Conservation (phyloP, 2,888 invertebrate genomes). For the Anorthoa munda region DNA sequence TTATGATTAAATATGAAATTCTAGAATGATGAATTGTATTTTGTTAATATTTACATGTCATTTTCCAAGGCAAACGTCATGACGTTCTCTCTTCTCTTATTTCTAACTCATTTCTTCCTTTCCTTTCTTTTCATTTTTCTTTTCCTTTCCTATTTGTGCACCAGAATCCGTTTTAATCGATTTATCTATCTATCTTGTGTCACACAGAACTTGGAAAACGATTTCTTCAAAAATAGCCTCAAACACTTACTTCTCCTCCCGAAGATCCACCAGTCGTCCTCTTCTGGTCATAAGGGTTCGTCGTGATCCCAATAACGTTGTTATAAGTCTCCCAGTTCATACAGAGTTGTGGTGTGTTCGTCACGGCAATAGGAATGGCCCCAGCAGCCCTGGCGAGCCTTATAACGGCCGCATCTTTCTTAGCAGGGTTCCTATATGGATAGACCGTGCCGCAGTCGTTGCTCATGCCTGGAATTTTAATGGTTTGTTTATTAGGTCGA, state of each 20-base stretch:
- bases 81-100: no score
- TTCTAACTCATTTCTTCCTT: no score
- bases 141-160: background rate
- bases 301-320: conserved; percentile 96
- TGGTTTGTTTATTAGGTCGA: conserved; percentile 27
- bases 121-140: no score
- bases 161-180: no score
- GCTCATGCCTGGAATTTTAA: conserved; percentile 91
- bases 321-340: conserved; percentile 98
- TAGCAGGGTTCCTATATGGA: conserved; percentile 91
- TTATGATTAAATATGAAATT: no score
- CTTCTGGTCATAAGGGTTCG: conserved; percentile 96
- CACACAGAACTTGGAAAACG: background rate
- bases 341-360: conserved; percentile 97
- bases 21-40: no score
- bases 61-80: no score
- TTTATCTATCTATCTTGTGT: no score
- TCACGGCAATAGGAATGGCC: conserved; percentile 96
- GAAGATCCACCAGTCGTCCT: conserved; percentile 97
- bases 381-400: conserved; percentile 94
- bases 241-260: conserved; percentile 93
- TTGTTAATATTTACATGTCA: no score
- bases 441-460: conserved; percentile 93
- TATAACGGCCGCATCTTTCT: conserved; percentile 94
- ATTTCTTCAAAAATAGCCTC: background rate